Base-by-base conservation (phyloP, 1,140 invertebrate species). In the Drosophila nebulosa region DNA sequence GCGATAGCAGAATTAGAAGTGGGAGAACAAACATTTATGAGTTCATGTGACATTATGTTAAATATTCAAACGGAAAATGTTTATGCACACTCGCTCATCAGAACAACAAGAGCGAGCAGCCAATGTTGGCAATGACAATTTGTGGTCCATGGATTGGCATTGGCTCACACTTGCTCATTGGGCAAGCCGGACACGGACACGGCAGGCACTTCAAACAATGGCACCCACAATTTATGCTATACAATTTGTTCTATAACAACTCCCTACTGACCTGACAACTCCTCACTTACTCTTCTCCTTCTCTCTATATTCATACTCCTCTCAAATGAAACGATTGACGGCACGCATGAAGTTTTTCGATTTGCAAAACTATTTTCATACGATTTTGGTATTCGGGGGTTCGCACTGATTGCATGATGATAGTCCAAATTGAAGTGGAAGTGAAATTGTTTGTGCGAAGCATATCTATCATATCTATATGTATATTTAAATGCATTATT, bases 401-500 rank as follows among this genome's bases (percentile, higher is more conserved):
- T 62, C 53, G 18, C 18, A 46, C 30, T 57, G 62, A 78, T 67
- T 61, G 57, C 50, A 51, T 61, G 30, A 74, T 75, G 66, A 69
- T 36, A 39, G 56, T 39, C 50, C 42, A 42, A 78, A 64, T 62
- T 65, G 32, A 80, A 72, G 14, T 59, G 21, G 39, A 56, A 72
- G 60, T 65, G 64, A 84, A 84, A 86, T 80, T 66, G 78, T 61
- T 79, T 80, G 65, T 51, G 64, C 68, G 76, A 62, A 52, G 59
- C 69, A 66, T 78, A 80, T 86, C 67, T 53, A 86, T 86, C 78
- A 80, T 56, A 57, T 61, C 55, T 42, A 52, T 55, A 39, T 46
- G 16, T 46, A 46, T 35, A 61, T 55, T 86, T 74, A 81, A 81
- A 70, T 74, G 81, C 81, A 86, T 80, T 81, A 78, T 69, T 63